Percentiles rank a stretch among this genome's conserved stretches.
These are phyloP conservation scores for Brachycybe producta DNA, from an alignment of 2,888 invertebrate species.

Conservation along the genomic window DNA sequence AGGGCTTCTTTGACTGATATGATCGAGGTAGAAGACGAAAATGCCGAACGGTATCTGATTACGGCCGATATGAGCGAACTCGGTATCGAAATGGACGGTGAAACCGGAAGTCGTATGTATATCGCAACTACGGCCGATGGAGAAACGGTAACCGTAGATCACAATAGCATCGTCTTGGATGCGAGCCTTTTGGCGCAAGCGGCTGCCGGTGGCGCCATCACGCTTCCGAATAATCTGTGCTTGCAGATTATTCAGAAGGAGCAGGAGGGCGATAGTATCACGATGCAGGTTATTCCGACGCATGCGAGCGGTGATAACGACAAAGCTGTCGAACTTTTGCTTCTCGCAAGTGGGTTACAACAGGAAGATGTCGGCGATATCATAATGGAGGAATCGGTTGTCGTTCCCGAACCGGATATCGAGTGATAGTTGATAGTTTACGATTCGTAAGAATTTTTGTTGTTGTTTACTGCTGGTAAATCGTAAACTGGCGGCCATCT, in stretches of 20 bases:
- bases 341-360: background rate
- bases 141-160: background rate
- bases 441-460: no score
- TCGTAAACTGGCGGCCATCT: no score
- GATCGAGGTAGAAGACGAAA: background rate
- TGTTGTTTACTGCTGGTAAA: no score
- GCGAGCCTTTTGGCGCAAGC: constrained; percentile 4
- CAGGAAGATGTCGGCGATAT: background rate
- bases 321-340: background rate
- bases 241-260: constrained; percentile 8
- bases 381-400: background rate
- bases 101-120: background rate
- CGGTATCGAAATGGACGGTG: background rate
- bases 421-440: no score
- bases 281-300: constrained; percentile 13
- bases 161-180: constrained; percentile 11
- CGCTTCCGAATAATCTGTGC: constrained; percentile 1
- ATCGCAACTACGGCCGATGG: background rate
- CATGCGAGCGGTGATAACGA: background rate
- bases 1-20: background rate
- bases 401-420: no score
- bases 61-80: background rate
- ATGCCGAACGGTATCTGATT: background rate
- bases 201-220: constrained; percentile 4
- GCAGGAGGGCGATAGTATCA: background rate